Evolutionary conservation across 2,888 invertebrate species (phyloP), one percentile per base, ranked within the genome.

Genomic region (Temnothorax unifasciatus): DNA sequence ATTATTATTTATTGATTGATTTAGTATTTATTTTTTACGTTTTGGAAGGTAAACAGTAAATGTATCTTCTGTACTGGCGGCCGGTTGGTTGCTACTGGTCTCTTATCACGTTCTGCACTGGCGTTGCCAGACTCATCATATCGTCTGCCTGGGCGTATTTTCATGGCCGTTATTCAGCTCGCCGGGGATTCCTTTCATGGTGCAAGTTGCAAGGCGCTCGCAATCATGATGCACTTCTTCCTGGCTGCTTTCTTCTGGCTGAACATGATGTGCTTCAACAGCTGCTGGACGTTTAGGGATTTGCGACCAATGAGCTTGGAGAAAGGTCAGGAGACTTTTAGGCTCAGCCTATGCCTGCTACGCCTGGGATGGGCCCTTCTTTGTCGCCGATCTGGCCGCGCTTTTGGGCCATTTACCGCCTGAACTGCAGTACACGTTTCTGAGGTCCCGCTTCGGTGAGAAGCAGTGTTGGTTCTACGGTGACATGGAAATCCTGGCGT

Each of bases 51-150:
- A 59, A 21, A 87, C 85, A 84, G 82, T 87, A 63, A 82, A 79
- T 86, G 66, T 66, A 79, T 52, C 69, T 64, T 87, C 84, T 82
- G 81, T 90, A 86, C 87, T 85, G 86, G 21, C 15, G 97, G n/a
- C n/a, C n/a, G n/a, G 98, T 25, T 97, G 97, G 92, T 96, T 98
- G 91, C 96, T 98, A 94, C 98, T 98, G 76, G 97, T 97, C 89
- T 97, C 97, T 91, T 97, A 97, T 95, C 98, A 98, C 95, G 97
- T 97, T 88, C 96, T 98, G 91, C 98, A 98, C 95, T 98, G 98
- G 97, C 96, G 97, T 92, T 98, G 98, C 94, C 98, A 98, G 95
- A 98, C 98, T 89, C 97, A 97, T 95, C 98, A 98, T 95, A 97
- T 98, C 90, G 97, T n/a, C n/a, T n/a, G n/a, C n/a, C n/a, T n/a